phyloP scores from a whole-genome alignment of 1,140 invertebrate species.

The Oncopodura yosiiana region DNA sequence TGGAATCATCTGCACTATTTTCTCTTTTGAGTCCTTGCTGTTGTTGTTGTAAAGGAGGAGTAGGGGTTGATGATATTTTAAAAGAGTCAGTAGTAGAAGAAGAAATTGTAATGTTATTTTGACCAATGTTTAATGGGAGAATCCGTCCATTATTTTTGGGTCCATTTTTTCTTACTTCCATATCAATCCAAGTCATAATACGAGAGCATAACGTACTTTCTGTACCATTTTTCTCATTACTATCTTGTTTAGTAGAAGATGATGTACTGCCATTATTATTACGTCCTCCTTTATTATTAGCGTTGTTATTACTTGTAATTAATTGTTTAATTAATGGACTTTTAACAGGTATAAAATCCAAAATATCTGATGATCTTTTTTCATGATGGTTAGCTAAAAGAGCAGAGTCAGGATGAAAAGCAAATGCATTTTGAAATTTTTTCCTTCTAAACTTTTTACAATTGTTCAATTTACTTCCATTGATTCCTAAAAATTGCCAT shows the following conservation, averaged over 20 bases:
- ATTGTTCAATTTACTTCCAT: conserved; percentile 4
- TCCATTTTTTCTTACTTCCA: conserved; percentile 20
- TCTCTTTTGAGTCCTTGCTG: too few species aligned
- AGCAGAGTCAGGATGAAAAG: too few species aligned
- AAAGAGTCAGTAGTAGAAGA: conserved; percentile 4
- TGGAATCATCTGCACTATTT: too few species aligned
- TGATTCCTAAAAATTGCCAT: background rate
- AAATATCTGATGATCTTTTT: too few species aligned
- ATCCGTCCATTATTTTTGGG: conserved; percentile 10
- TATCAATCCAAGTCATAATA: conserved; percentile 32
- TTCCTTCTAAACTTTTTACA: background rate
- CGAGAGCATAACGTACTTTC: conserved; percentile 24
- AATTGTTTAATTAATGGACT: conserved; percentile 20
- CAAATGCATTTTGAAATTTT: too few species aligned
- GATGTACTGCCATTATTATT: too few species aligned
- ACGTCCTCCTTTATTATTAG: conserved; percentile 3
- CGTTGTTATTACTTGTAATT: background rate
- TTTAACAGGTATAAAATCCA: conserved; percentile 9
- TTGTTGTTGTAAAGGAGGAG: background rate
- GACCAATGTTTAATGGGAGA: background rate
- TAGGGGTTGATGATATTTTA: background rate
- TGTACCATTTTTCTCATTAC: background rate
- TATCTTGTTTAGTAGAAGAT: background rate
- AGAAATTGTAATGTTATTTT: background rate
- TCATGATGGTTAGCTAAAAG: too few species aligned